phyloP scores from a whole-genome alignment of 2,113 vertebrate genomes.

The Lamprologus speciosus region DNA sequence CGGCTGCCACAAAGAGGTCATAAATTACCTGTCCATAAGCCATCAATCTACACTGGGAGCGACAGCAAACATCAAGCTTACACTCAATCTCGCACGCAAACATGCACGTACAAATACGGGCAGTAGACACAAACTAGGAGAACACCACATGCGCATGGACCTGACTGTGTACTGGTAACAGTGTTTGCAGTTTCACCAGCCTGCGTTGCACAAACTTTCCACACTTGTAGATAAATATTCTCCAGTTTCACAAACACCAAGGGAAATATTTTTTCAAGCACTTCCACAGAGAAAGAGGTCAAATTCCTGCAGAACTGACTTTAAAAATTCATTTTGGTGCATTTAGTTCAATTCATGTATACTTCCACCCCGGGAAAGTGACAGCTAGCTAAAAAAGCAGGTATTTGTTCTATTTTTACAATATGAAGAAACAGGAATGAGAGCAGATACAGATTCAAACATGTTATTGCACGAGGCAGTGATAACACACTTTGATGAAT shows the following conservation, averaged over 20 bases:
- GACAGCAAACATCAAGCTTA: slow-evolving; percentile 30
- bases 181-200: neutral
- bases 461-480: slow-evolving; percentile 4
- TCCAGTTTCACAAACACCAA: neutral
- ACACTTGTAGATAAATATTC: slow-evolving; percentile 1
- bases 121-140: neutral
- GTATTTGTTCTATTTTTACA: slow-evolving; percentile 32
- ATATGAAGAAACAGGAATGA: neutral
- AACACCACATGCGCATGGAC: neutral
- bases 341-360: slow-evolving; percentile 11
- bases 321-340: slow-evolving; percentile 25
- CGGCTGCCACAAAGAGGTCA: slow-evolving; percentile 55
- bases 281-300: neutral
- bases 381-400: neutral
- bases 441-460: slow-evolving; percentile 14
- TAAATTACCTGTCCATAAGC: slow-evolving; percentile 66
- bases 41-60: slow-evolving; percentile 53
- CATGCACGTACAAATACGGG: slow-evolving; percentile 29
- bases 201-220: neutral
- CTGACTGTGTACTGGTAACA: neutral
- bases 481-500: slow-evolving; percentile 51
- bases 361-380: slow-evolving; percentile 10
- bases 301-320: neutral
- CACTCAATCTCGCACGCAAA: slow-evolving; percentile 31
- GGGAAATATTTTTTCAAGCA: neutral